Evolutionary conservation across 2,888 invertebrate genomes (phyloP).

Genomic region (Calameuta idolon): DNA sequence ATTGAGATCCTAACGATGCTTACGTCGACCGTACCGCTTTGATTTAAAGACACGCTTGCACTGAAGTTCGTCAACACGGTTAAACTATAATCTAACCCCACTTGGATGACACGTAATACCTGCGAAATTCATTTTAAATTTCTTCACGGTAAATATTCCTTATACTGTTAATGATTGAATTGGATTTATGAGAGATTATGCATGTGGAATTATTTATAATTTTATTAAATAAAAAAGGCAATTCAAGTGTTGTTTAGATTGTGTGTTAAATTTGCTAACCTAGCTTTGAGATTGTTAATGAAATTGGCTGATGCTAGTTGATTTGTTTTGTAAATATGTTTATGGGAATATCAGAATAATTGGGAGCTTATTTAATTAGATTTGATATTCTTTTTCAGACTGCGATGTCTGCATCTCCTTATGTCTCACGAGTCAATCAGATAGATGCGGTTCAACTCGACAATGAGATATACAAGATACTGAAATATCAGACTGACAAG

Average conservation of each 20-base stretch:
- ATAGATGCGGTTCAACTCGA: slow-evolving; percentile 86
- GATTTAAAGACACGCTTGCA: not conserved
- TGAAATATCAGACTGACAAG: slow-evolving; percentile 75
- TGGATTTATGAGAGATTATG: not conserved
- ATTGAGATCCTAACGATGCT: not conserved
- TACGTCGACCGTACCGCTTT: not conserved
- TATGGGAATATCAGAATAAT: not conserved
- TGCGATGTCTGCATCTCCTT: slow-evolving; percentile 44
- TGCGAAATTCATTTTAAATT: not conserved
- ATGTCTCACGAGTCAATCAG: slow-evolving; percentile 68
- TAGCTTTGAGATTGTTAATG: not conserved
- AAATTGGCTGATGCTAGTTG: not conserved
- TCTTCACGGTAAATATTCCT: not conserved
- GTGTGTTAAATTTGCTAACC: not conserved
- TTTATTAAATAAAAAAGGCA: not conserved
- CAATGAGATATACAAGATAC: slow-evolving; percentile 79
- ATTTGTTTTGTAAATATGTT: not conserved
- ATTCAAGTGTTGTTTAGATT: not conserved
- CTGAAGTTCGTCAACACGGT: not conserved
- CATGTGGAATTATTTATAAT: not conserved
- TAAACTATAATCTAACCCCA: not conserved
- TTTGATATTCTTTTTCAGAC: not conserved
- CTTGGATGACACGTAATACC: not conserved
- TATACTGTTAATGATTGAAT: not conserved
- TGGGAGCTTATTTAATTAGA: not conserved